phyloP scores from a whole-genome alignment of 2,797 vertebrate genomes.

The Eulemur albifrons region DNA sequence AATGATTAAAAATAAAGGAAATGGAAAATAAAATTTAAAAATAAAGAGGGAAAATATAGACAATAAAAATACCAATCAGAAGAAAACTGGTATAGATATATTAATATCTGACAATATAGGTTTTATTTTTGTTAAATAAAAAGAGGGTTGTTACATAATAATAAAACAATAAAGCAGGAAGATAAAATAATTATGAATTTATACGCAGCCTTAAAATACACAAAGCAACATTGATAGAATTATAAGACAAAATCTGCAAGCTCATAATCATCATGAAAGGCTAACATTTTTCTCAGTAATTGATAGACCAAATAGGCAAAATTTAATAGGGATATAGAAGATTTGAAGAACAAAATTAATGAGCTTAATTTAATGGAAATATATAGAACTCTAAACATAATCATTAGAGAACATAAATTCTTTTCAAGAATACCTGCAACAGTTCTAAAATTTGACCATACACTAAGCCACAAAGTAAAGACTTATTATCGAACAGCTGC shows the following conservation, averaged over 20 bases:
- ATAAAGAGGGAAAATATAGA: no score
- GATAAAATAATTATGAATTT: not conserved
- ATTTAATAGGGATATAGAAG: not conserved
- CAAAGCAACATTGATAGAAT: not conserved
- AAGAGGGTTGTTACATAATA: not conserved
- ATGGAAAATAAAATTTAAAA: no score
- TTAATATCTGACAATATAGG: no score
- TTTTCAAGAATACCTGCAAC: not conserved
- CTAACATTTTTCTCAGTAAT: not conserved
- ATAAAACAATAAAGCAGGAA: not conserved
- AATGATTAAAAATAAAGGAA: no score
- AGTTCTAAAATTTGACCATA: not conserved
- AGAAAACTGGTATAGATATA: no score
- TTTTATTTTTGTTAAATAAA: no score
- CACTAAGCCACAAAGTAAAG: not conserved
- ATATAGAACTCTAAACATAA: not conserved
- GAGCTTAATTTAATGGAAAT: not conserved
- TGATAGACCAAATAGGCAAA: not conserved
- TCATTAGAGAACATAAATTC: not conserved
- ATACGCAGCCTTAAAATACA: not conserved
- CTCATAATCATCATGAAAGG: not conserved
- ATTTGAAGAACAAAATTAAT: constrained; percentile 2
- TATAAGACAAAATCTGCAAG: not conserved
- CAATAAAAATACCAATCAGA: no score
- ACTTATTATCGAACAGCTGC: not conserved